A percentile compares a stretch with the other conserved stretches of the same genome.
Evolutionary conservation across 1,140 invertebrate species (phyloP).

Genomic region (Proctacanthus coquilletti): DNA sequence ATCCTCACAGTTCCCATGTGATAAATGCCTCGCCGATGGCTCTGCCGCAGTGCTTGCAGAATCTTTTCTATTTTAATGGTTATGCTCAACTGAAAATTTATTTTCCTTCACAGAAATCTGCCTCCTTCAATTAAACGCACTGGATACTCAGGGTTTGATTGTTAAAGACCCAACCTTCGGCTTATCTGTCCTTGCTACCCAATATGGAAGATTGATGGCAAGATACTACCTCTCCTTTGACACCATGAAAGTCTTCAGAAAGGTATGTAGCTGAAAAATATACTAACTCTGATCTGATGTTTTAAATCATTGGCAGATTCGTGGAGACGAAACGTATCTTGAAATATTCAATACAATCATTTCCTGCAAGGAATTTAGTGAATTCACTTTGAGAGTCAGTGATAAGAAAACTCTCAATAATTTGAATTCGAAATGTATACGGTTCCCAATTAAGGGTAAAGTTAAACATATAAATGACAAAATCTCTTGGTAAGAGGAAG

Average conservation of each 20-base stretch:
- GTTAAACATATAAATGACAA: slow-evolving; percentile 44
- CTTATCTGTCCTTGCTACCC: slow-evolving; percentile 35
- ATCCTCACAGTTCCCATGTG: no score
- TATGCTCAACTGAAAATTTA: no score
- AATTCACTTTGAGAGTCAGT: slow-evolving; percentile 37
- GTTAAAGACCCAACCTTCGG: slow-evolving; percentile 31
- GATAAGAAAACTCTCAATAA: slow-evolving; percentile 42
- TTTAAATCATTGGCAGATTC: slow-evolving; percentile 18
- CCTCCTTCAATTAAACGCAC: slow-evolving; percentile 38
- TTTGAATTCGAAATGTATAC: slow-evolving; percentile 39
- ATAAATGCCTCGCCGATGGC: no score
- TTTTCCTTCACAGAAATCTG: slow-evolving; percentile 32
- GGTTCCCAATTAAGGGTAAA: slow-evolving; percentile 40
- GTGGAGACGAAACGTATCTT: slow-evolving; percentile 28
- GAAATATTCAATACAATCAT: slow-evolving; percentile 32
- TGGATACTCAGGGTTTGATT: slow-evolving; percentile 36
- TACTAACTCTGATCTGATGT: background rate
- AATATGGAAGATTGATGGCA: slow-evolving; percentile 43
- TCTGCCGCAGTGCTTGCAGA: no score
- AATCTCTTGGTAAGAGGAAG: slow-evolving; percentile 40
- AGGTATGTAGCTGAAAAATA: slow-evolving; percentile 16
- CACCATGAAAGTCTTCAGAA: slow-evolving; percentile 41
- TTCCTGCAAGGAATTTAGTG: slow-evolving; percentile 39
- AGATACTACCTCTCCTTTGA: slow-evolving; percentile 43
- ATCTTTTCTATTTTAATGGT: no score